These are phyloP conservation scores for Drosophila engyochracea DNA, from an alignment of 2,888 invertebrate species.

Conservation along the genomic window DNA sequence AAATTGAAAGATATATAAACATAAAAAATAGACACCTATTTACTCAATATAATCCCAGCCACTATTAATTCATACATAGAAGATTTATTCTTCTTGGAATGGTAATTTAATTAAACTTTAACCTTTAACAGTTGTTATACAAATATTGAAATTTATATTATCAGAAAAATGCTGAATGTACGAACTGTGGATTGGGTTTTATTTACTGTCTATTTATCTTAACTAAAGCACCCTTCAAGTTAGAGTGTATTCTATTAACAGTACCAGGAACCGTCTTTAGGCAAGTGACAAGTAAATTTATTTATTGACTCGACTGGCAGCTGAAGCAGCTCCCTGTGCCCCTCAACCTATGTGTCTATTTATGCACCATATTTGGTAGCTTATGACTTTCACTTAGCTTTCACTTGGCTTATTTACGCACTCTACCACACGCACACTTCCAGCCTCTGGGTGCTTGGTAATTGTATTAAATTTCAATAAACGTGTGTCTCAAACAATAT, in stretches of 20 bases:
- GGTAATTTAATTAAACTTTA: background rate
- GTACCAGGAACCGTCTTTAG: slow-evolving; percentile 10
- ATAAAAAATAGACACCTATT: too few relatives aligned
- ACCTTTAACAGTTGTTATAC: background rate
- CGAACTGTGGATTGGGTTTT: background rate
- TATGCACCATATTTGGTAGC: slow-evolving; percentile 50
- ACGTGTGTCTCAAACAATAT: slow-evolving; percentile 45
- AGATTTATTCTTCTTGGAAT: background rate
- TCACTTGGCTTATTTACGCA: slow-evolving; percentile 37
- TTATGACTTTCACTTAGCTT: slow-evolving; percentile 66
- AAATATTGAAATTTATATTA: background rate
- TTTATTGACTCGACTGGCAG: slow-evolving; percentile 73
- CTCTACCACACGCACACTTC: background rate
- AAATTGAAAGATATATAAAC: background rate
- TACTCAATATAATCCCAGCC: background rate
- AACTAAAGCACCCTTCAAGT: background rate
- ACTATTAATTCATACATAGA: background rate
- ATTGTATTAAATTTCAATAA: slow-evolving; percentile 80
- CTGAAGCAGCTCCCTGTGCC: slow-evolving; percentile 9
- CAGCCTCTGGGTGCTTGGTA: slow-evolving; percentile 40
- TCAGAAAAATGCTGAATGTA: background rate
- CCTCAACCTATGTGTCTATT: slow-evolving; percentile 8
- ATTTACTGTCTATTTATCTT: background rate
- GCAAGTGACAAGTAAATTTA: slow-evolving; percentile 65
- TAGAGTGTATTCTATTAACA: slow-evolving; percentile 3